Conservation (phyloP, 35 echinoderm and acorn worm genomes). For the Hemicentrotus pulcherrimus region DNA sequence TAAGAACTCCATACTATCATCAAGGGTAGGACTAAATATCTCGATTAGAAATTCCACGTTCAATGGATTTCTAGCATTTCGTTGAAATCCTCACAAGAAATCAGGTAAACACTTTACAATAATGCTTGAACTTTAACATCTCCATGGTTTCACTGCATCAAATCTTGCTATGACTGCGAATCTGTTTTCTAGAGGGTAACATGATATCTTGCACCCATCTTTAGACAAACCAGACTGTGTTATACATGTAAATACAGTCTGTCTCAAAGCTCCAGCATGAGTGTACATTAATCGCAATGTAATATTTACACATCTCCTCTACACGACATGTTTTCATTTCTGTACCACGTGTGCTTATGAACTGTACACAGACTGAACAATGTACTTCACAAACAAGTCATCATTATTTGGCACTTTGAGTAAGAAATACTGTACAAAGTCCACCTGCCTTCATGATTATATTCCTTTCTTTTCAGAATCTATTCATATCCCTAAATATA, state of each 20-base stretch:
- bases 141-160: neutral
- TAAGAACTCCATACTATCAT: too few relatives aligned
- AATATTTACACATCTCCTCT: neutral
- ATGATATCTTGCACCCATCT: neutral
- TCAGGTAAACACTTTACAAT: too few relatives aligned
- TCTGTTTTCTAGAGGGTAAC: neutral
- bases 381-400: neutral
- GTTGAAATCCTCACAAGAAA: too few relatives aligned
- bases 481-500: neutral
- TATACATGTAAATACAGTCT: neutral
- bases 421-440: conserved; percentile 4
- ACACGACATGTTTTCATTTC: neutral
- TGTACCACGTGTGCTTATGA: neutral
- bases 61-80: neutral
- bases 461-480: neutral
- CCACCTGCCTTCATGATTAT: neutral
- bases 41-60: too few relatives aligned
- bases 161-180: neutral
- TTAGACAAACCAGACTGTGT: neutral
- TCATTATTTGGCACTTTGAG: neutral
- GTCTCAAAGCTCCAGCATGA: neutral
- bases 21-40: too few relatives aligned
- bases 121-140: too few relatives aligned
- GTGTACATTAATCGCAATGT: neutral
- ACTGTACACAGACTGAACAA: neutral